Evolutionary conservation across 2,888 invertebrate species (phyloP).

Genomic region (Cryptocephalus moraei): DNA sequence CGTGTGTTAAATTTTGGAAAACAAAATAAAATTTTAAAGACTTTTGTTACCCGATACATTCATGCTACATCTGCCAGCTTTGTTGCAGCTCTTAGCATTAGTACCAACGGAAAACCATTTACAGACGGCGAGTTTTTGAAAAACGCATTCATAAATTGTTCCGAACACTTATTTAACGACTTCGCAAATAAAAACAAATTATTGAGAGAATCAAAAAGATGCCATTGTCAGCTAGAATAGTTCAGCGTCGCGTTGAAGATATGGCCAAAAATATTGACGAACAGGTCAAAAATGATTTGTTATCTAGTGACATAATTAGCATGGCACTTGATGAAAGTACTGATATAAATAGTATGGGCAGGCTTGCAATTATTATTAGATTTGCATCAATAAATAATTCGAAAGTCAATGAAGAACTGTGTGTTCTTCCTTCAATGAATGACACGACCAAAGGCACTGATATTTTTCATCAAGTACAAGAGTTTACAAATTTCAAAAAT

Average conservation of each 20-base stretch:
- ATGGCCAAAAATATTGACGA: constrained; percentile 12
- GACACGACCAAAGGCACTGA: constrained; percentile 13
- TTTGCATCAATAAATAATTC: constrained; percentile 5
- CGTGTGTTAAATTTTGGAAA: no score
- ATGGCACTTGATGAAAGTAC: constrained; percentile 2
- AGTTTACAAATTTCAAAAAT: constrained; percentile 18
- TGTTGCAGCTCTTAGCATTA: constrained; percentile 12
- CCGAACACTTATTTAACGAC: constrained; percentile 12
- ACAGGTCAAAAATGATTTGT: constrained; percentile 5
- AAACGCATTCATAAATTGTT: constrained; percentile 12
- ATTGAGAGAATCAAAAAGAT: constrained; percentile 1
- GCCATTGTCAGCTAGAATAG: constrained; percentile 8
- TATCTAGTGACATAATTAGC: constrained; percentile 1
- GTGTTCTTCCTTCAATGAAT: constrained; percentile 6
- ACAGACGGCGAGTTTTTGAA: constrained; percentile 13
- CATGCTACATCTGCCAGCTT: constrained; percentile 9
- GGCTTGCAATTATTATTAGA: constrained; percentile 1
- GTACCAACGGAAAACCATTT: constrained; percentile 12
- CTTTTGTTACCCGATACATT: constrained; percentile 8
- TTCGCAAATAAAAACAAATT: constrained; percentile 2
- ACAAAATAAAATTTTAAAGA: constrained; percentile 1
- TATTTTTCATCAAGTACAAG: constrained; percentile 17
- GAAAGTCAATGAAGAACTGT: constrained; percentile 19
- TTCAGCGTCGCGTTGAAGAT: constrained; percentile 8
- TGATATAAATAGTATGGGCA: constrained; percentile 1